These are phyloP conservation scores for Strigamia crassipes DNA, from an alignment of 2,888 invertebrate species.

Conservation along the genomic window DNA sequence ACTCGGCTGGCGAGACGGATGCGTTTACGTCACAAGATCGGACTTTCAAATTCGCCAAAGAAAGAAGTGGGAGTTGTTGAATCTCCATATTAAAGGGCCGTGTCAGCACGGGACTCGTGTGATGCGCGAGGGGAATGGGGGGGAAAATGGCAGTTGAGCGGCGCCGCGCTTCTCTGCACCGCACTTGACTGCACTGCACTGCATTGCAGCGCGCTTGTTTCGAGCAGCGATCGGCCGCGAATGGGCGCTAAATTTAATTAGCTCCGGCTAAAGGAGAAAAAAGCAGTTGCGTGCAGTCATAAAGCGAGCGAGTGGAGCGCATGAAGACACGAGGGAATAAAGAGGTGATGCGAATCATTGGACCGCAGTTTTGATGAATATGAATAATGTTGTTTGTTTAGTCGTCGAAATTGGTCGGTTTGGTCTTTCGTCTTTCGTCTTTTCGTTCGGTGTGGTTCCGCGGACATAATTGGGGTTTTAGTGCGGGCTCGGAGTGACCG, in stretches of 20 bases:
- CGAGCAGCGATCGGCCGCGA: neutral
- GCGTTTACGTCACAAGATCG: conserved; percentile 29
- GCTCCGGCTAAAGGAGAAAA: neutral
- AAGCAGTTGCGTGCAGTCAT: neutral
- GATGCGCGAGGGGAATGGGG: neutral
- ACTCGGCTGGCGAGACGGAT: neutral
- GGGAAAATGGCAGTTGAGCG: neutral
- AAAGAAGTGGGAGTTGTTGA: conserved; percentile 5
- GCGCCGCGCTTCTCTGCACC: neutral
- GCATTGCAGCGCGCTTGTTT: neutral
- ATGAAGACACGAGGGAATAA: neutral
- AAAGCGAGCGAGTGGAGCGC: neutral
- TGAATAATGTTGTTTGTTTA: neutral
- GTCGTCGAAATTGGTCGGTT: no score
- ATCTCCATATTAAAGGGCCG: conserved; percentile 42
- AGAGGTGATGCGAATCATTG: neutral
- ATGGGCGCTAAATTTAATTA: conserved; percentile 25
- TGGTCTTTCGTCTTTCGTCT: no score
- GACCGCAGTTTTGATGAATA: neutral
- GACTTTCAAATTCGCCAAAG: conserved; percentile 31
- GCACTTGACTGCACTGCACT: no score
- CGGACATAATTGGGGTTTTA: neutral
- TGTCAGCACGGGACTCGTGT: conserved; percentile 10
- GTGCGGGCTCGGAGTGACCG: neutral
- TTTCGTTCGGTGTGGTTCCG: no score